These are phyloP conservation scores for Cygnus olor DNA, from an alignment of 2,797 vertebrate genomes.

Conservation along the genomic window DNA sequence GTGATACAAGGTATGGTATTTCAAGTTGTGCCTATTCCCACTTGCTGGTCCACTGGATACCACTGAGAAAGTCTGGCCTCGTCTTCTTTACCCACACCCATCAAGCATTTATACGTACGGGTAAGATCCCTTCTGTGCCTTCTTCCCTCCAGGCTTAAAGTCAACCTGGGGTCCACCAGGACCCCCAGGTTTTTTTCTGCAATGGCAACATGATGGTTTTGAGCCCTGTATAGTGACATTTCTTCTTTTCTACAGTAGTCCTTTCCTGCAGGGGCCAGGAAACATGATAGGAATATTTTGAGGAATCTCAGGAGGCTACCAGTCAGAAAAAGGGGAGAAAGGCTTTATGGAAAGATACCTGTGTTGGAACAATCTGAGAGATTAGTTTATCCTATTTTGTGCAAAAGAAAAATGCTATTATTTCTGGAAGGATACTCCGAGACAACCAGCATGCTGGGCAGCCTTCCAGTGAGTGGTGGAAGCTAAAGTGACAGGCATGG, in stretches of 20 bases:
- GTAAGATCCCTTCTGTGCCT: not conserved
- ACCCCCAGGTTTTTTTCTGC: not conserved
- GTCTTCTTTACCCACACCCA: not conserved
- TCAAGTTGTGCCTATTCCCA: not conserved
- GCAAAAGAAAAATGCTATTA: not conserved
- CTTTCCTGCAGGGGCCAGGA: not conserved
- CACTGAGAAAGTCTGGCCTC: not conserved
- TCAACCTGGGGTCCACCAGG: not conserved
- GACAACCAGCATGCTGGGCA: not conserved
- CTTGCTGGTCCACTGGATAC: not conserved
- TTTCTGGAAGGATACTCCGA: not conserved
- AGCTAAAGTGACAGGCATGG: not conserved
- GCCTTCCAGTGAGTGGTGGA: not conserved
- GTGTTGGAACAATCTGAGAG: not conserved
- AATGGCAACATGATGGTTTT: not conserved
- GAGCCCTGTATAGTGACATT: not conserved
- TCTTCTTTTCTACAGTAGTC: not conserved
- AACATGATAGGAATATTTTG: not conserved
- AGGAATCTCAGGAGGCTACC: not conserved
- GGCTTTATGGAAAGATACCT: not conserved
- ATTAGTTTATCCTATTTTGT: not conserved
- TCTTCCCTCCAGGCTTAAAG: not conserved
- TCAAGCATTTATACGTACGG: not conserved
- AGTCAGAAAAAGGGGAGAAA: not conserved
- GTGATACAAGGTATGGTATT: not conserved